Evolutionary conservation across 2,797 vertebrate genomes (phyloP).

Genomic region (Mormyrops attenuatus): DNA sequence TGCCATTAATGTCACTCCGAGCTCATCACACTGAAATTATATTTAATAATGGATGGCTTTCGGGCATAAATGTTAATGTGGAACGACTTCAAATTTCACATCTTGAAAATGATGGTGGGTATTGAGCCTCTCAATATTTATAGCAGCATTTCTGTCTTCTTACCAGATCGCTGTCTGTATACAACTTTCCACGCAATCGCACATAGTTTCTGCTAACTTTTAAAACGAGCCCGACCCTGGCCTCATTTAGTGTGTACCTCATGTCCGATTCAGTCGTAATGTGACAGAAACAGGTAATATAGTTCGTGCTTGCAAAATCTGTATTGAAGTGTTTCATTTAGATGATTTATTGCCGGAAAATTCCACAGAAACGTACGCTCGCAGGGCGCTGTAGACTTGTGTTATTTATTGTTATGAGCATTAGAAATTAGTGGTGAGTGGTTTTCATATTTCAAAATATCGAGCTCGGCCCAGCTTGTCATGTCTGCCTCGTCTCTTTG

Average conservation of each 20-base stretch:
- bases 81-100: slow-evolving; percentile 64
- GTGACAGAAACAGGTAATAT: background rate
- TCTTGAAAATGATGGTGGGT: slow-evolving; percentile 62
- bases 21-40: slow-evolving; percentile 74
- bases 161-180: slow-evolving; percentile 35
- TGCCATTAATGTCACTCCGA: slow-evolving; percentile 78
- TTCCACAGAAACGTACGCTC: background rate
- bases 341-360: background rate
- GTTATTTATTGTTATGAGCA: background rate
- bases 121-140: slow-evolving; percentile 60
- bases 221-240: background rate
- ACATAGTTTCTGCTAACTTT: slow-evolving; percentile 45
- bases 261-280: slow-evolving; percentile 42
- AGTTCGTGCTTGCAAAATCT: background rate
- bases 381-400: background rate
- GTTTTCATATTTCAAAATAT: background rate
- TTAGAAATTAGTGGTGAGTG: background rate
- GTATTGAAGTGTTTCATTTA: background rate
- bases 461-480: background rate
- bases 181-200: slow-evolving; percentile 36
- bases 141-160: slow-evolving; percentile 45
- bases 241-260: slow-evolving; percentile 7
- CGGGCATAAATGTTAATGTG: slow-evolving; percentile 73
- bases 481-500: background rate
- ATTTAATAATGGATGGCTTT: slow-evolving; percentile 75